Evolutionary conservation across 2,797 vertebrate species (phyloP), one percentile per base, ranked within the genome.

Genomic region (Psittacula echo): DNA sequence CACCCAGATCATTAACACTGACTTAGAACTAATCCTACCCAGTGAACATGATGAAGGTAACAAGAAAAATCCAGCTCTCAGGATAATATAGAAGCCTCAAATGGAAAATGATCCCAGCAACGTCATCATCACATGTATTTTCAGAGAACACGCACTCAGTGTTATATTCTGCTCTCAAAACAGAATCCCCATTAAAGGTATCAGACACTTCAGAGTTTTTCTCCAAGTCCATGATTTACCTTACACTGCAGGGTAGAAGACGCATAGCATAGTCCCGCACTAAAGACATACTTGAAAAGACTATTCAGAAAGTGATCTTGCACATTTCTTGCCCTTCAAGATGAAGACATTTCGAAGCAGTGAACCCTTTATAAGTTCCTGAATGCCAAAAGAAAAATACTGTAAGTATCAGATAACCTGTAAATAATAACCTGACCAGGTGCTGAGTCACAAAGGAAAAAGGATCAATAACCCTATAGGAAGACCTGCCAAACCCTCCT

Each of bases 391-490:
- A 74, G 5, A 62, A 82, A 84, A 95, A 80, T 7, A 85, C 26
- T 72, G 45, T 44, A 77, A 92, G 68, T 17, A 68, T 37, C 44
- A 93, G 78, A 91, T 42, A 84, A 96, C 78, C 73, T 86, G 61
- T 91, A 96, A 96, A 95, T 94, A 96, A 95, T 30, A 87, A 85
- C 62, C 83, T 82, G 60, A 78, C 24, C 64, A 81, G 87, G 77
- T 84, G 7, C 32, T 11, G 3, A 87, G 71, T 90, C 37, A 70
- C 70, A 96, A 86, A 94, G 51, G 65, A 91, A 97, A 90, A 94
- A 82, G 85, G 87, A 95, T 95, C 92, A 76, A 95, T 95, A 92
- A 39, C 24, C 8, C n/a, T 82, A 20, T 2, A 70, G 39, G 26
- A 23, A 91, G 67, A 70, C 19, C 53, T 62, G 66, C n/a, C 45